Evolutionary conservation across 2,888 invertebrate species (phyloP).

Genomic region (Serrognathus titanus): DNA sequence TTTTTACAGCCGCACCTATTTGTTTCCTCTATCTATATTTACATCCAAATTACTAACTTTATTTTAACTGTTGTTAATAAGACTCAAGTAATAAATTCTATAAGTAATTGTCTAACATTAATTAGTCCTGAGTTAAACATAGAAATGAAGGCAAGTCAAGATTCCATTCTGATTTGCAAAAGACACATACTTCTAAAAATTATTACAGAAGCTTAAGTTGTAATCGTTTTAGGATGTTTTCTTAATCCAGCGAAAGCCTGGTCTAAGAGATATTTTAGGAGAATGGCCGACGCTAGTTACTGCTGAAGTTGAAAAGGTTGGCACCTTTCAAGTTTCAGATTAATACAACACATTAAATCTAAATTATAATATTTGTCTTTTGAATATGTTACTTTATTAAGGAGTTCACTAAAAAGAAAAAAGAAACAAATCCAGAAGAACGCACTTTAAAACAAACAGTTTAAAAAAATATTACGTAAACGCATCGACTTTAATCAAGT

Average conservation of each 20-base stretch:
- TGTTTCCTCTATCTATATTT: slow-evolving; percentile 6
- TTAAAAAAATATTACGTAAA: too few relatives aligned
- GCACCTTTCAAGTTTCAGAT: slow-evolving; percentile 40
- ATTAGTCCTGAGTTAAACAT: background rate
- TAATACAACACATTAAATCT: slow-evolving; percentile 4
- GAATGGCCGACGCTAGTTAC: slow-evolving; percentile 75
- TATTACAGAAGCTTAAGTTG: slow-evolving; percentile 33
- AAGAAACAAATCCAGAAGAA: too few relatives aligned
- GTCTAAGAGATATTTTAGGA: slow-evolving; percentile 68
- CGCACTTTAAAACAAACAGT: too few relatives aligned
- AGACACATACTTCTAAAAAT: slow-evolving; percentile 9
- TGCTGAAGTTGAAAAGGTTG: slow-evolving; percentile 66
- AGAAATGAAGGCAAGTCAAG: background rate
- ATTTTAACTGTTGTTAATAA: slow-evolving; percentile 18
- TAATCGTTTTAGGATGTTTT: slow-evolving; percentile 63
- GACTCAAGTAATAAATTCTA: slow-evolving; percentile 3
- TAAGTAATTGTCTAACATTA: slow-evolving; percentile 5
- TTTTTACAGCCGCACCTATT: slow-evolving; percentile 20
- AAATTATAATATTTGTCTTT: slow-evolving; percentile 19
- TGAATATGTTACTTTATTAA: slow-evolving; percentile 10
- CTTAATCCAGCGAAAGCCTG: slow-evolving; percentile 66
- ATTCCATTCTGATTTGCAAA: background rate
- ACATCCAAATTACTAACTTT: slow-evolving; percentile 2
- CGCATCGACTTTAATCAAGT: too few relatives aligned
- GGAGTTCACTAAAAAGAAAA: background rate